These are phyloP conservation scores for Aphelenchoides besseyi DNA, from an alignment of 1,140 invertebrate species.

Conservation along the genomic window DNA sequence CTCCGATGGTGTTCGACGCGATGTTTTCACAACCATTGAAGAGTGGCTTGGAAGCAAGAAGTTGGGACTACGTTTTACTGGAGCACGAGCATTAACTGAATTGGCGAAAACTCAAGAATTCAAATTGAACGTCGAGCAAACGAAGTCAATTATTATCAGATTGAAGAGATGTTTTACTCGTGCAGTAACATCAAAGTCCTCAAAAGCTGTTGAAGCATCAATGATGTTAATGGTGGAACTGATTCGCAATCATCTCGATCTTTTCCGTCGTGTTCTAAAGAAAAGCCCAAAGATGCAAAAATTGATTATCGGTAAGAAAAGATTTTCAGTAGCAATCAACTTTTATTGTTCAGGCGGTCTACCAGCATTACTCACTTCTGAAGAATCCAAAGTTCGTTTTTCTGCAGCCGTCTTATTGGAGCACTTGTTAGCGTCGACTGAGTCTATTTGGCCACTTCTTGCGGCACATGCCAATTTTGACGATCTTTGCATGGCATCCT, in stretches of 20 bases:
- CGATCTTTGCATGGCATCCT: background rate
- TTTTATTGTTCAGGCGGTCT: constrained; percentile 11
- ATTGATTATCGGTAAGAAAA: constrained; percentile 11
- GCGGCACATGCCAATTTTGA: background rate
- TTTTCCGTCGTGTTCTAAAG: background rate
- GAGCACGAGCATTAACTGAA: constrained; percentile 5
- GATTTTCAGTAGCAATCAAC: no score
- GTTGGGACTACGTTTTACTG: constrained; percentile 4
- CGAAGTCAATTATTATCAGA: background rate
- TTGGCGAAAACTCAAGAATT: constrained; percentile 10
- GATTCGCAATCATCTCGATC: constrained; percentile 10
- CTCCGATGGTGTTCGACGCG: constrained; percentile 31
- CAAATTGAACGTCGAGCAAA: background rate
- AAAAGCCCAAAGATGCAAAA: constrained; percentile 7
- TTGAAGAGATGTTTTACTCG: background rate
- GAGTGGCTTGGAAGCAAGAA: constrained; percentile 49
- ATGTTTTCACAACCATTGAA: constrained; percentile 37
- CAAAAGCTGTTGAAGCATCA: background rate
- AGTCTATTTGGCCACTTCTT: constrained; percentile 18
- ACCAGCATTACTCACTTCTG: background rate
- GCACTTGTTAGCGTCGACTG: constrained; percentile 10
- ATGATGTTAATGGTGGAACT: constrained; percentile 8
- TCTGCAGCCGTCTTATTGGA: background rate
- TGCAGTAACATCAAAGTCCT: background rate
- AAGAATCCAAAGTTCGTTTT: background rate